These are phyloP conservation scores for Macaria liturata DNA, from an alignment of 2,888 invertebrate species.

Conservation along the genomic window DNA sequence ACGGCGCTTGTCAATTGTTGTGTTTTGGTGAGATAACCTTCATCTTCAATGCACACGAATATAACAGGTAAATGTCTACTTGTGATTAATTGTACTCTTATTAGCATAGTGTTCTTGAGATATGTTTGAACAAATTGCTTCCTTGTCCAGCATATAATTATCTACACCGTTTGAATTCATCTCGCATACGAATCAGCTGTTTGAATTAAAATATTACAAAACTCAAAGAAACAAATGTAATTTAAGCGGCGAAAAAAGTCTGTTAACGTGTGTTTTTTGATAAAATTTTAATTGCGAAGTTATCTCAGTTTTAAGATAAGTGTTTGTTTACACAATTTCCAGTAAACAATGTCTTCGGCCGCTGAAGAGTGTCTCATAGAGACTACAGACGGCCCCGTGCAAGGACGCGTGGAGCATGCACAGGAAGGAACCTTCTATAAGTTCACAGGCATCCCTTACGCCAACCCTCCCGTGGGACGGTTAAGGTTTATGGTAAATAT, in stretches of 20 bases:
- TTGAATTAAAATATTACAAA: too few species aligned
- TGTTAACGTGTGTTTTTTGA: too few species aligned
- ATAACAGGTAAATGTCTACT: constrained; percentile 13
- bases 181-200: too few species aligned
- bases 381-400: constrained; percentile 61
- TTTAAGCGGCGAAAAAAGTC: too few species aligned
- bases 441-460: constrained; percentile 71
- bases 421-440: constrained; percentile 54
- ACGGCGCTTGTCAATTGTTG: too few species aligned
- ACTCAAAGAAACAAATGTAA: too few species aligned
- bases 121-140: constrained; percentile 4
- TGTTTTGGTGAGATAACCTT: background rate
- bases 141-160: constrained; percentile 4
- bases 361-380: constrained; percentile 40
- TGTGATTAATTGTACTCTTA: constrained; percentile 2
- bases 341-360: background rate
- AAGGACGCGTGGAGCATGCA: constrained; percentile 55
- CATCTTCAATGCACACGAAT: constrained; percentile 5
- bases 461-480: constrained; percentile 62
- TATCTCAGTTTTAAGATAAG: too few species aligned
- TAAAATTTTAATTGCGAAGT: too few species aligned
- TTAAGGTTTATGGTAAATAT: constrained; percentile 62
- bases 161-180: background rate
- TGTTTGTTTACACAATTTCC: too few species aligned
- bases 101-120: constrained; percentile 1